A percentile compares a stretch with the other conserved stretches of the same genome.
Conservation (phyloP, 2,797 vertebrate species). For the Rhabdophis nuchalis region DNA sequence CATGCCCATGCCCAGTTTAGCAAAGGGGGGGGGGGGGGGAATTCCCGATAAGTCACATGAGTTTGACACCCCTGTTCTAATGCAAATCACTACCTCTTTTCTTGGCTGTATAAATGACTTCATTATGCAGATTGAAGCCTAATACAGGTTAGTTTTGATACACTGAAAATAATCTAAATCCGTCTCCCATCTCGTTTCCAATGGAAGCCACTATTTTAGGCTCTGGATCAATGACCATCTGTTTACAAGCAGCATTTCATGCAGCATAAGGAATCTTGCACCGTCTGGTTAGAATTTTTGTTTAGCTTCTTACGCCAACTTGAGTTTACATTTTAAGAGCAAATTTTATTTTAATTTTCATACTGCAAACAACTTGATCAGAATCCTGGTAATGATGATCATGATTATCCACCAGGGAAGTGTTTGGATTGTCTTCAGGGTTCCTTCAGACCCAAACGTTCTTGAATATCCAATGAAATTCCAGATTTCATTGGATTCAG, state of each 20-base stretch:
- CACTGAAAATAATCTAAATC: neutral
- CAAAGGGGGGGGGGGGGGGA: accelerated
- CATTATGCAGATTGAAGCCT: neutral
- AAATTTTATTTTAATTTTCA: neutral
- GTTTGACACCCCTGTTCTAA: neutral
- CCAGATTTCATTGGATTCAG: too few relatives aligned
- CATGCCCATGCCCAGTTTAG: too few relatives aligned
- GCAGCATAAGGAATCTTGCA: neutral
- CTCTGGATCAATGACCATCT: neutral
- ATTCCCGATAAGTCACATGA: too few relatives aligned
- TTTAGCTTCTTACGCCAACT: neutral
- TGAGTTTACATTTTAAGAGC: neutral
- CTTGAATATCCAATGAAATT: neutral
- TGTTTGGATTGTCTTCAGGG: neutral
- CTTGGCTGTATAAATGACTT: neutral
- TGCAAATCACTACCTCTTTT: neutral
- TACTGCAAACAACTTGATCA: neutral
- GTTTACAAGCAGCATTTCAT: neutral
- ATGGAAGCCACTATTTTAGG: neutral
- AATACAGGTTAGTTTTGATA: neutral
- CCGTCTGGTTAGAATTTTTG: neutral
- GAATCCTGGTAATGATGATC: neutral
- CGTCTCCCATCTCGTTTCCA: neutral
- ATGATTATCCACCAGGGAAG: neutral
- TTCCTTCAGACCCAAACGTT: neutral